Evolutionary conservation across 2,888 invertebrate species (phyloP), one percentile per base, ranked within the genome.

Genomic region (Cacoxenus indagator): DNA sequence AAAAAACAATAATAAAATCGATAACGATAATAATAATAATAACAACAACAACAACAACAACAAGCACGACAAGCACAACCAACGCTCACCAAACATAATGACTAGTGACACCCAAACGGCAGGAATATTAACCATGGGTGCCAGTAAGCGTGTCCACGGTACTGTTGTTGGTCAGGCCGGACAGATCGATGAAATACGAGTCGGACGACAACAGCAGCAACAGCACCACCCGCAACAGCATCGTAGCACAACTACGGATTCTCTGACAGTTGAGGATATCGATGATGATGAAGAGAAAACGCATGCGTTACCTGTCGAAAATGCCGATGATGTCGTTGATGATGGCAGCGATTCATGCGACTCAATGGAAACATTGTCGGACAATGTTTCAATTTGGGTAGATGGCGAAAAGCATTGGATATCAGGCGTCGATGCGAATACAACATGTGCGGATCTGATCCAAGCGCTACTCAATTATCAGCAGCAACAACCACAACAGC

Each of bases 371-470:
- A 83, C 82, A 2, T 73, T 76, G 43, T 81, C 83, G 29, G 92
- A 92, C 83, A 93, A 93, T 85, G 90, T 94, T 48, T 93, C 93
- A 9, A 92, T 95, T 74, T 91, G 94, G 90, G 92, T 95, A 26
- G 90, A 92, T 69, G 94, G 94, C 2, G 92, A 93, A 81, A 92
- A 93, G 84, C 91, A 94, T 78, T 95, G 94, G 94, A 93, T 95
- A 69, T 92, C 94, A 1, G 95, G 95, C 2, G 92, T 95, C 64
- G 91, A 92, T 64, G 89, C 92, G 9, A 91, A 92, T 76, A 95
- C 95, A 43, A 95, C 95, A 4, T 95, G 95, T 84, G 91, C 92
- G 57, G 94, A 95, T 87, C 91, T 95, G 78, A 92, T 95, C 68
- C 90, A 91, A 74, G 94, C 94, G 0, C 87, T 95, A 67, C 90